Base-by-base conservation (phyloP, 2,888 invertebrate species). In the Crossocerus cetratus region DNA sequence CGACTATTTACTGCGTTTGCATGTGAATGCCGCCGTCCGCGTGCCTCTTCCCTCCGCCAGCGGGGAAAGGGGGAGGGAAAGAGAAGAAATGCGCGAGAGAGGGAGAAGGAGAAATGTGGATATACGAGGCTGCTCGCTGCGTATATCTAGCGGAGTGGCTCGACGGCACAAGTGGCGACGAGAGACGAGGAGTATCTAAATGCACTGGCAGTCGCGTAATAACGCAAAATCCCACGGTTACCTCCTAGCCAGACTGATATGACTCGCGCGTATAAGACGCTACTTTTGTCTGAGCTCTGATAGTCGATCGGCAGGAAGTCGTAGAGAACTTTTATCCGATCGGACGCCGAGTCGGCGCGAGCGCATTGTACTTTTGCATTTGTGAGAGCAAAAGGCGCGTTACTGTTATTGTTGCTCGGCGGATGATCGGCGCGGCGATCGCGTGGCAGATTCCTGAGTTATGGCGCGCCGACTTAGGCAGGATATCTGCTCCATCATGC, bases 1-100 rank as follows among this genome's bases (percentile, higher is more conserved):
- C 81, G 82, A 85, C 84, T 85, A 86, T 87, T 87, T 84, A 82
- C 86, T 82, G 84, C 82, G 76, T 86, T 87, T 86, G 82, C 86
- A 84, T 84, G 82, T 69, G 86, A 84, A 82, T 82, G 75, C 81
- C 32, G 32, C 32, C 65, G 68, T 62, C 61, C 60, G 55, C 21
- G 61, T 56, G 18, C 45, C 63, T 45, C 23, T 55, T 62, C 43
- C 58, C 49, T 63, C 32, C 62, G 56, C 63, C 23, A 11, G 14
- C 53, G 59, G 58, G 32, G n/a, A n/a, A n/a, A n/a, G n/a, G 0
- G 32, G 57, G 55, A 49, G 49, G 43, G 13, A 43, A 43, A n/a
- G n/a, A 43, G 43, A 8, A 49, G 49, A 16, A 49, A 16, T 16
- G 49, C 2, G 0, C 42, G 65, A 58, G 74, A 65, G 68, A 60